Percentiles rank a stretch among this genome's conserved stretches.
Evolutionary conservation across 2,113 vertebrate species (phyloP).

Genomic region (Puntigrus tetrazona): DNA sequence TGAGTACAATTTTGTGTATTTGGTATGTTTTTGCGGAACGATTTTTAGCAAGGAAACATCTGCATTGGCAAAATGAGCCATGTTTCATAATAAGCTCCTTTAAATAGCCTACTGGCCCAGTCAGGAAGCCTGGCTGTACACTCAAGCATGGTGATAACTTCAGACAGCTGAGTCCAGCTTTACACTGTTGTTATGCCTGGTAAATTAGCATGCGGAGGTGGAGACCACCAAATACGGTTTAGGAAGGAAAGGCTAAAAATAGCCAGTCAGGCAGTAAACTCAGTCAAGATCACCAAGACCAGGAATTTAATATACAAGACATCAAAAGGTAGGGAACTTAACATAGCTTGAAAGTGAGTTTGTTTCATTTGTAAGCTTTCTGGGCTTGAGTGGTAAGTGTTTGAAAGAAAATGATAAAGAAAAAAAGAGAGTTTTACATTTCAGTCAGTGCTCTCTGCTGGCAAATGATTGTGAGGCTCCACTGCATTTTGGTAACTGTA

Average conservation of each 20-base stretch:
- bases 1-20: too few relatives aligned
- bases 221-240: conserved; percentile 48
- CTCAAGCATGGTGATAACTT: conserved; percentile 63
- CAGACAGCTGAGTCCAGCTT: conserved; percentile 60
- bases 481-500: background rate
- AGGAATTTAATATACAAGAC: conserved; percentile 39
- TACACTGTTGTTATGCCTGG: conserved; percentile 41
- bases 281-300: conserved; percentile 12
- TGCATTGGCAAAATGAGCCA: conserved; percentile 1
- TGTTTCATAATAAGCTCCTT: conserved; percentile 54
- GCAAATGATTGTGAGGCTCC: background rate
- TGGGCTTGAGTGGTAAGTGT: background rate
- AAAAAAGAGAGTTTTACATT: background rate
- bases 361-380: conserved; percentile 17
- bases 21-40: too few relatives aligned
- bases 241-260: conserved; percentile 50
- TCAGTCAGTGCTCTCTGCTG: background rate
- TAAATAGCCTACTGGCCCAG: conserved; percentile 63
- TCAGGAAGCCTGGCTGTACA: conserved; percentile 58
- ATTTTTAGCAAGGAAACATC: conserved; percentile 15
- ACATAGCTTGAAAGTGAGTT: background rate
- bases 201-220: conserved; percentile 45
- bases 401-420: conserved; percentile 9
- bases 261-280: conserved; percentile 40
- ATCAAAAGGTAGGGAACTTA: conserved; percentile 41